Percentiles rank a stretch among this genome's conserved stretches.
Evolutionary conservation across 2,797 vertebrate genomes (phyloP).

Genomic region (Setipinna tenuifilis): DNA sequence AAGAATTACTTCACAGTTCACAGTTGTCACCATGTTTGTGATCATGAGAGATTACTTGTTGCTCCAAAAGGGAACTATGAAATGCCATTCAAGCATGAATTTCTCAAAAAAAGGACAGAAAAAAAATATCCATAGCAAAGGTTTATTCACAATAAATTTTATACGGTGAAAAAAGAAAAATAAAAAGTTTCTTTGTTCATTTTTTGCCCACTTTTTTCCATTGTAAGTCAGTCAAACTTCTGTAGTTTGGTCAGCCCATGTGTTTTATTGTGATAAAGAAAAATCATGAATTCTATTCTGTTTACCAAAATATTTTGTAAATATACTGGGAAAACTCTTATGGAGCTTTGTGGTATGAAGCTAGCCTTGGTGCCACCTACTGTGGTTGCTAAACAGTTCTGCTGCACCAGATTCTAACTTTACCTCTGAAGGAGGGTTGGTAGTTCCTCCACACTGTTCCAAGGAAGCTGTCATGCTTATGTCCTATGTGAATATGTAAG

Average conservation of each 20-base stretch:
- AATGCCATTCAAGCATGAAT: constrained; percentile 28
- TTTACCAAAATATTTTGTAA: constrained; percentile 67
- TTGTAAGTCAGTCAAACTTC: constrained; percentile 42
- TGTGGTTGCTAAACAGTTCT: not conserved
- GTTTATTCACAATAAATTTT: constrained; percentile 55
- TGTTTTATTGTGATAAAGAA: constrained; percentile 58
- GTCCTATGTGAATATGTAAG: constrained; percentile 15
- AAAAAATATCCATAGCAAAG: constrained; percentile 38
- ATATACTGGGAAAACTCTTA: not conserved
- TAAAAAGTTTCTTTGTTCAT: constrained; percentile 28
- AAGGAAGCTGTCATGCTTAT: not conserved
- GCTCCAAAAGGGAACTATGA: not conserved
- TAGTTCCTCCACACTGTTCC: not conserved
- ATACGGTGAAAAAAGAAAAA: constrained; percentile 40
- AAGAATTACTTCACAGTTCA: not conserved
- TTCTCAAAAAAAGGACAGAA: constrained; percentile 6
- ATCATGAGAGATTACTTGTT: not conserved
- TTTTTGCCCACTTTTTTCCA: not conserved
- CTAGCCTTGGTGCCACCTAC: not conserved
- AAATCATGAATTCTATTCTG: constrained; percentile 46
- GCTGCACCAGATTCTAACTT: not conserved
- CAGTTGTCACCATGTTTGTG: not conserved
- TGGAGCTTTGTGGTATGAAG: not conserved
- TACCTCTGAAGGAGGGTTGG: not conserved
- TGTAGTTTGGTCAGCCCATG: constrained; percentile 18